A percentile compares a stretch with the other conserved stretches of the same genome.
phyloP scores from a whole-genome alignment of 1,140 invertebrate species.

The Aricia agestis region DNA sequence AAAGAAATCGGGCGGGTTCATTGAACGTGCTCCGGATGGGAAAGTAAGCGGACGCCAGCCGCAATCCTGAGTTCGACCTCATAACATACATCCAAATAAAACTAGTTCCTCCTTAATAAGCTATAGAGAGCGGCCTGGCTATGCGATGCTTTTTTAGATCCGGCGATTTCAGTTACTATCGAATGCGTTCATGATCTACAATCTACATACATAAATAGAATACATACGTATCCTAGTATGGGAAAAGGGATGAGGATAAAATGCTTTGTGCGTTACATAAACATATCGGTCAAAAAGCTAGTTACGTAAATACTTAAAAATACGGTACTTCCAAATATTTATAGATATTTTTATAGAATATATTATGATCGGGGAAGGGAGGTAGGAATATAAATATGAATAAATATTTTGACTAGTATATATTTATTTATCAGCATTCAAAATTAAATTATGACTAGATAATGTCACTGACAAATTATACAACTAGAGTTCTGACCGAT shows the following conservation, averaged over 20 bases:
- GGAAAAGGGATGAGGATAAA: conserved; percentile 34
- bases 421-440: conserved; percentile 53
- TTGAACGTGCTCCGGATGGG: conserved; percentile 54
- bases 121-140: conserved; percentile 30
- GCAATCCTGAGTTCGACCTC: conserved; percentile 50
- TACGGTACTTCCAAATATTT: conserved; percentile 41
- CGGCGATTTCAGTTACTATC: conserved; percentile 31
- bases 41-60: conserved; percentile 59
- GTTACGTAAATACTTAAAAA: conserved; percentile 53
- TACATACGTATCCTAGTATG: conserved; percentile 2
- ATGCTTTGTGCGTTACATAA: conserved; percentile 66
- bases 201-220: conserved; percentile 1
- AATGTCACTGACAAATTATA: conserved; percentile 69
- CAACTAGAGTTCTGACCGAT: conserved; percentile 71
- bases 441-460: conserved; percentile 76
- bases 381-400: conserved; percentile 48
- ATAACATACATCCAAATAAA: conserved; percentile 61
- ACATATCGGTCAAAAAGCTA: conserved; percentile 74
- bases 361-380: conserved; percentile 38
- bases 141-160: conserved; percentile 42
- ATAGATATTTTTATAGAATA: conserved; percentile 40
- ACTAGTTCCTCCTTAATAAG: conserved; percentile 54
- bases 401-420: conserved; percentile 67
- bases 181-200: conserved; percentile 20
- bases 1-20: conserved; percentile 69